Percentiles rank a stretch among this genome's conserved stretches.
phyloP scores from a whole-genome alignment of 1,140 invertebrate genomes.

The Trigoniulus corallinus region DNA sequence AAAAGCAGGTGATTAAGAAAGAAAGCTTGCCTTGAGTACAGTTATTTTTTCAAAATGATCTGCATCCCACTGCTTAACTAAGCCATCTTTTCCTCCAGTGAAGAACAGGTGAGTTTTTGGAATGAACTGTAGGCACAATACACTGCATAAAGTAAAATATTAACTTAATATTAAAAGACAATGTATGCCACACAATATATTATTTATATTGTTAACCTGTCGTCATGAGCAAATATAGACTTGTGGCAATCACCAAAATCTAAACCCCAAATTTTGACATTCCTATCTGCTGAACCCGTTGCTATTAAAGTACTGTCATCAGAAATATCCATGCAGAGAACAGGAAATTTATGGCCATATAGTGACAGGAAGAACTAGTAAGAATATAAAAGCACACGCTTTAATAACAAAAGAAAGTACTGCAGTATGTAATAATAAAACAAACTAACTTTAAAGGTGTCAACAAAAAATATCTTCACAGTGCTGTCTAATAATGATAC shows the following conservation, averaged over 20 bases:
- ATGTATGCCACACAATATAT: too few species aligned
- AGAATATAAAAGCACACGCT: not conserved
- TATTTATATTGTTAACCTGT: constrained; percentile 32
- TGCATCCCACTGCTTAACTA: constrained; percentile 92
- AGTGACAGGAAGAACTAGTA: constrained; percentile 79
- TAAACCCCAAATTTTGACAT: constrained; percentile 95
- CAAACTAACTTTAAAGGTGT: constrained; percentile 74
- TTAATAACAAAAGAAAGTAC: not conserved
- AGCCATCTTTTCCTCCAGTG: constrained; percentile 79
- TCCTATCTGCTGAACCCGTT: constrained; percentile 87
- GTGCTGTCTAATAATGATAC: constrained; percentile 81
- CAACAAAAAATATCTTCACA: constrained; percentile 87
- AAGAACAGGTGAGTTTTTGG: constrained; percentile 87
- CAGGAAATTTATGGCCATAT: constrained; percentile 92
- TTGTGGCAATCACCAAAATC: constrained; percentile 79
- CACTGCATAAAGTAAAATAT: constrained; percentile 33
- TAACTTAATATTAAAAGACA: constrained; percentile 1
- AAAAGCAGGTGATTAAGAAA: not conserved
- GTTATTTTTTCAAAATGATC: constrained; percentile 81
- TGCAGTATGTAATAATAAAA: not conserved
- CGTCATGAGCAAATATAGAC: constrained; percentile 70
- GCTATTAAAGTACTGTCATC: constrained; percentile 75
- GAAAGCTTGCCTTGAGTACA: constrained; percentile 54
- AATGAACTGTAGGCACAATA: constrained; percentile 74
- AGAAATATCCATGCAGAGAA: constrained; percentile 84